Evolutionary conservation across 1,140 invertebrate species (phyloP).

Genomic region (Vollenhovia emeryi): DNA sequence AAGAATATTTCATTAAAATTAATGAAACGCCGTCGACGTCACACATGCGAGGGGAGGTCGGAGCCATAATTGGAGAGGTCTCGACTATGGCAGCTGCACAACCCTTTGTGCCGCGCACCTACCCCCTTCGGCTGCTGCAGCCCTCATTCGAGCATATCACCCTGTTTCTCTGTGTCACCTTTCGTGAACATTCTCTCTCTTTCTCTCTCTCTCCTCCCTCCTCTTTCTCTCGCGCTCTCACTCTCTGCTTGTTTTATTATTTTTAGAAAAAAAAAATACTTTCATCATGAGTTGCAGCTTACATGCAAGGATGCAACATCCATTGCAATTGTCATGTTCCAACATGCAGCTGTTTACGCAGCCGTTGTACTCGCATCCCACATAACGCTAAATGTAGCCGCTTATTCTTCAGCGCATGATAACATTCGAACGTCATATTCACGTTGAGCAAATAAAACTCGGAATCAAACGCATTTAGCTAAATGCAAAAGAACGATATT

Average conservation of each 20-base stretch:
- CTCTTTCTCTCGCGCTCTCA: not conserved
- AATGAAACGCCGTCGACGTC: slow-evolving; percentile 78
- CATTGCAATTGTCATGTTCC: slow-evolving; percentile 14
- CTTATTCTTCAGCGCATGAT: slow-evolving; percentile 11
- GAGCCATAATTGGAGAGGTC: slow-evolving; percentile 78
- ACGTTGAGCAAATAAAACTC: slow-evolving; percentile 6
- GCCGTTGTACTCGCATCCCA: not conserved
- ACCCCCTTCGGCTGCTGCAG: slow-evolving; percentile 32
- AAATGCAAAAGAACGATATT: slow-evolving; percentile 13
- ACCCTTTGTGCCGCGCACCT: slow-evolving; percentile 56
- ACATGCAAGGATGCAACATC: not conserved
- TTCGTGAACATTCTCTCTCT: slow-evolving; percentile 28
- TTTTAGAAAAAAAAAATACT: not conserved
- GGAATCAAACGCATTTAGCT: slow-evolving; percentile 14
- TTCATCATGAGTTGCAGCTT: not conserved
- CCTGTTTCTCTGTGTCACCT: slow-evolving; percentile 33
- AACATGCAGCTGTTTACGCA: slow-evolving; percentile 4
- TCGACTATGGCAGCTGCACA: slow-evolving; percentile 62
- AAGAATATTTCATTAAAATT: slow-evolving; percentile 82
- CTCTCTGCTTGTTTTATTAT: slow-evolving; percentile 23
- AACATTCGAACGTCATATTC: slow-evolving; percentile 6
- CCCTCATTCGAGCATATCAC: slow-evolving; percentile 40
- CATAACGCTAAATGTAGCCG: slow-evolving; percentile 26
- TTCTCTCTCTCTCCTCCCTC: not conserved
- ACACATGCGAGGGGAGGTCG: slow-evolving; percentile 53